Evolutionary conservation across 1,140 invertebrate genomes (phyloP).

Genomic region (Drosophila willistoni): DNA sequence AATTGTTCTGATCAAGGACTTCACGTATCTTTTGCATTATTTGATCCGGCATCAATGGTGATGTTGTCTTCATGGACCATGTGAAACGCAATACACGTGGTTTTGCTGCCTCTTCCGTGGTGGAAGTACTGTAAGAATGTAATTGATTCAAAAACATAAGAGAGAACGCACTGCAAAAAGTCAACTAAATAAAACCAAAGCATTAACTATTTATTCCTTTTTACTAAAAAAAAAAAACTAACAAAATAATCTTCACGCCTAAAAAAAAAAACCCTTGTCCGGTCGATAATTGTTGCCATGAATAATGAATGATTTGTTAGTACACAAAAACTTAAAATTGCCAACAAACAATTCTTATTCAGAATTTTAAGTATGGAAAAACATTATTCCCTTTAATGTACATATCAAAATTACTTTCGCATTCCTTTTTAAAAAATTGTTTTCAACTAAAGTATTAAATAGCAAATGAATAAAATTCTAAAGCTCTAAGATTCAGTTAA

Average conservation of each 20-base stretch:
- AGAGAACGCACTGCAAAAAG: not conserved
- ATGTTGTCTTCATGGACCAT: conserved; percentile 99
- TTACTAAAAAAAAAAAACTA: too few species aligned
- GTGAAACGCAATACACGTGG: conserved; percentile 98
- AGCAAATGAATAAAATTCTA: too few species aligned
- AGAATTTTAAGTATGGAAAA: too few species aligned
- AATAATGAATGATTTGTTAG: not conserved
- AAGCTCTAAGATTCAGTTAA: too few species aligned
- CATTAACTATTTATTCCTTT: too few species aligned
- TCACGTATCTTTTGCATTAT: conserved; percentile 99
- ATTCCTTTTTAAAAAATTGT: too few species aligned
- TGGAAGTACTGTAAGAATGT: conserved; percentile 83
- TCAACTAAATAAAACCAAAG: not conserved
- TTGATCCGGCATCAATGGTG: conserved; percentile 98
- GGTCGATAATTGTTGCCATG: not conserved
- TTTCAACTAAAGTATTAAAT: too few species aligned
- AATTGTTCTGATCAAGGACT: conserved; percentile 99
- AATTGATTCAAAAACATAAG: conserved; percentile 25
- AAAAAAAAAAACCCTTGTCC: not conserved
- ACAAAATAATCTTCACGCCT: not conserved
- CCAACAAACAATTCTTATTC: too few species aligned
- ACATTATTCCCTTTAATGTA: too few species aligned
- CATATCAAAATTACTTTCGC: too few species aligned
- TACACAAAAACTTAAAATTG: not conserved
- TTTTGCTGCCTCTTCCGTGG: conserved; percentile 96